Conservation (phyloP, 1,140 invertebrate genomes). For the Meloidogyne chitwoodi region DNA sequence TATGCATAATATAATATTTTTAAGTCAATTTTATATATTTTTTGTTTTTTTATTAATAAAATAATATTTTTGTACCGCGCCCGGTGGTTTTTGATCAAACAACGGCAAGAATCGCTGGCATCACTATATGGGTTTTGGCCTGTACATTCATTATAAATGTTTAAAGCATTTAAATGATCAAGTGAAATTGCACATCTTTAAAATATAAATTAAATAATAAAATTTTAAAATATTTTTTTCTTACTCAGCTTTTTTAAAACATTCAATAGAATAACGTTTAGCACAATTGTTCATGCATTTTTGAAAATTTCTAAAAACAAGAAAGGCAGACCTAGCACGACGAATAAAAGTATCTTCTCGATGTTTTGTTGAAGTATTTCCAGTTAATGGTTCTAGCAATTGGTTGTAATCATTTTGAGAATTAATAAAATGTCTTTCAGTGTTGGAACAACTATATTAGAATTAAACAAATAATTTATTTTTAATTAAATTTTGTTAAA, state of each 20-base stretch:
- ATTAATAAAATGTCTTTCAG: neutral
- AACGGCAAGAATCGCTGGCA: slow-evolving; percentile 1
- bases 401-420: neutral
- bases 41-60: neutral
- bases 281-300: slow-evolving; percentile 22
- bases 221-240: neutral
- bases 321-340: neutral
- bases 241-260: slow-evolving; percentile 2
- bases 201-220: too few species aligned
- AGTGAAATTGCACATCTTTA: slow-evolving; percentile 11
- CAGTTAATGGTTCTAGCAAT: neutral
- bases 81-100: neutral
- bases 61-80: neutral
- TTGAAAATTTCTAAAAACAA: slow-evolving; percentile 15
- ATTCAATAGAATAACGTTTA: slow-evolving; percentile 3
- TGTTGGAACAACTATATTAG: neutral
- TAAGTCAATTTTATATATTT: too few species aligned
- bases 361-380: neutral
- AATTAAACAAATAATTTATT: neutral
- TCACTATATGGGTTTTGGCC: neutral
- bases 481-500: too few species aligned
- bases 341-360: neutral
- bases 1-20: too few species aligned
- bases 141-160: slow-evolving; percentile 10
- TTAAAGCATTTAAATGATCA: neutral